phyloP scores from a whole-genome alignment of 2,113 vertebrate species.

The Stigmatopora argus region DNA sequence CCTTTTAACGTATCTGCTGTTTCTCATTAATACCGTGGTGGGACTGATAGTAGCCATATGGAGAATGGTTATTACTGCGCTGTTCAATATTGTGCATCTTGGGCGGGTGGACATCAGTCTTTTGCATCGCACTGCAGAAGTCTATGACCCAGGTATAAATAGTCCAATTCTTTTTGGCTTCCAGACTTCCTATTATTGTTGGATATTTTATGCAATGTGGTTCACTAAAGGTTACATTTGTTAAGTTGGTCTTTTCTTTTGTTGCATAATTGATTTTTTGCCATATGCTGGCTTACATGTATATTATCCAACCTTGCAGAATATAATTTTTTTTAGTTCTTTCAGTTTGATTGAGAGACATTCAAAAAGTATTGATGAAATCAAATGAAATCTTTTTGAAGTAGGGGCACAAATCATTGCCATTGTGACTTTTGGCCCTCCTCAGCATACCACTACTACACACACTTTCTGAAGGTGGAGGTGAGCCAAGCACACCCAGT shows the following conservation, averaged over 20 bases:
- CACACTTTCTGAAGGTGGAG: slow-evolving; percentile 79
- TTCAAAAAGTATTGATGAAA: neutral
- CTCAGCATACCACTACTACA: slow-evolving; percentile 78
- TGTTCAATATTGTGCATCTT: slow-evolving; percentile 80
- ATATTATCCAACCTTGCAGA: too few species aligned
- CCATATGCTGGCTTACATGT: too few species aligned
- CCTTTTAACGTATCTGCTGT: slow-evolving; percentile 78
- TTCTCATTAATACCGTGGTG: slow-evolving; percentile 76
- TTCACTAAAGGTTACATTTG: too few species aligned
- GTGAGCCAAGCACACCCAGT: slow-evolving; percentile 82
- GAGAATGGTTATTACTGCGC: slow-evolving; percentile 75
- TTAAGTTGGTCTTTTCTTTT: too few species aligned
- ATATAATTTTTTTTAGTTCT: too few species aligned
- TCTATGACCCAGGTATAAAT: slow-evolving; percentile 76
- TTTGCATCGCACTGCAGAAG: slow-evolving; percentile 67
- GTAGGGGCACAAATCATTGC: neutral
- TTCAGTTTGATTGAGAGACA: too few species aligned
- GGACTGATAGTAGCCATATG: slow-evolving; percentile 68
- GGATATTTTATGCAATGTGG: too few species aligned
- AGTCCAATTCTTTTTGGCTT: neutral
- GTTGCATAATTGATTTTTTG: too few species aligned
- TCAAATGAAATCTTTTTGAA: neutral
- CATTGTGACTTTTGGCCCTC: slow-evolving; percentile 17
- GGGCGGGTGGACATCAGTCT: slow-evolving; percentile 81
- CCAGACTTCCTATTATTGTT: too few species aligned